A percentile compares a stretch with the other conserved stretches of the same genome.
phyloP scores from a whole-genome alignment of 2,113 vertebrate species.

The Psilopsiagon aurifrons region DNA sequence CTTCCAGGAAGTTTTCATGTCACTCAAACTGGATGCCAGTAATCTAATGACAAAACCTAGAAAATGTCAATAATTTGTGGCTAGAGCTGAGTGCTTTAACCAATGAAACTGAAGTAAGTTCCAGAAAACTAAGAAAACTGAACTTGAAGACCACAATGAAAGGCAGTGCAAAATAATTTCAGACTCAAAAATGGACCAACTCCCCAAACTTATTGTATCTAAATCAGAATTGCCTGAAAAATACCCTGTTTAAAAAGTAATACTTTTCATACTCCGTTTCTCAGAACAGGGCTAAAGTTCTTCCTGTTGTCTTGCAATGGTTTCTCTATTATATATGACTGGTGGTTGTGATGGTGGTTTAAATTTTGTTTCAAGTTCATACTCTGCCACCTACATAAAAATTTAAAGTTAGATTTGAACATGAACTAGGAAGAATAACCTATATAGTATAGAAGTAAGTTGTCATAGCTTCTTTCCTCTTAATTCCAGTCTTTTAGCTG shows the following conservation, averaged over 20 bases:
- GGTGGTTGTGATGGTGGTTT: background rate
- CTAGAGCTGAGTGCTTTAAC: background rate
- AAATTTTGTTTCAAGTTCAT: background rate
- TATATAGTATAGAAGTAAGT: background rate
- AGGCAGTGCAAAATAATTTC: background rate
- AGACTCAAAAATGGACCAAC: background rate
- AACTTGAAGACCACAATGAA: background rate
- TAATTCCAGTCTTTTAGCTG: background rate
- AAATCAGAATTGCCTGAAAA: background rate
- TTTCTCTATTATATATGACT: background rate
- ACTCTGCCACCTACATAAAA: background rate
- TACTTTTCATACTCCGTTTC: background rate
- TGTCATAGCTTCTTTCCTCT: background rate
- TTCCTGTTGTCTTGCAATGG: background rate
- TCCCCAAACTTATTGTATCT: background rate
- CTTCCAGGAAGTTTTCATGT: background rate
- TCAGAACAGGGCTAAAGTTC: background rate
- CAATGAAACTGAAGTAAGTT: background rate
- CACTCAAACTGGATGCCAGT: background rate
- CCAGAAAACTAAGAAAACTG: background rate
- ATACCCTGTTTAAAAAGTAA: background rate
- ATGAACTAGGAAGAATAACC: background rate
- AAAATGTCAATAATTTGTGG: background rate
- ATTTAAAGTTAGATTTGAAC: background rate
- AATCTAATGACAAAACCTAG: background rate